phyloP scores from a whole-genome alignment of 2,113 vertebrate genomes.

The Epinephelus fuscoguttatus region DNA sequence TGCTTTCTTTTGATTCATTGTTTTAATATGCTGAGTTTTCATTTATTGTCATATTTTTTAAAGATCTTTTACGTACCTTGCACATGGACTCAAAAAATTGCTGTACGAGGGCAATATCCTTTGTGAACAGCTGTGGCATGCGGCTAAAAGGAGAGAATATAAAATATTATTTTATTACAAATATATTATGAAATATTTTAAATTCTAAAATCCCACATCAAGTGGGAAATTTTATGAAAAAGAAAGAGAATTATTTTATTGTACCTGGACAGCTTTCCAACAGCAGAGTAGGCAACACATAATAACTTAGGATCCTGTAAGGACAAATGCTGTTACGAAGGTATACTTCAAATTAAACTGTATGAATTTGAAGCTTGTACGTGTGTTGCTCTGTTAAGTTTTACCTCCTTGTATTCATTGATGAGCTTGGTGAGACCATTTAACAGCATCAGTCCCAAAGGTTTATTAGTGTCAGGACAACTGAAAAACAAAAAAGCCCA shows the following conservation, averaged over 20 bases:
- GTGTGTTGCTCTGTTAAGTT: neutral
- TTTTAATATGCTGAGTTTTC: neutral
- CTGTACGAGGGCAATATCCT: constrained; percentile 97
- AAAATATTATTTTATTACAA: neutral
- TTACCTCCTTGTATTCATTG: constrained; percentile 98
- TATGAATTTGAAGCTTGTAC: neutral
- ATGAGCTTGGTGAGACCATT: constrained; percentile 99
- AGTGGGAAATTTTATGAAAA: neutral
- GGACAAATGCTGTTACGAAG: neutral
- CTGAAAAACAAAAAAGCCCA: constrained; percentile 74
- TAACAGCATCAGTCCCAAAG: constrained; percentile 96
- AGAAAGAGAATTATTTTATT: neutral
- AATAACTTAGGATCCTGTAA: constrained; percentile 95
- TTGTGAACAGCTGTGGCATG: constrained; percentile 98
- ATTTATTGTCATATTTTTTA: neutral
- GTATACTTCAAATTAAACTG: neutral
- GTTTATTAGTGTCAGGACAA: constrained; percentile 97
- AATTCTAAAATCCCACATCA: neutral
- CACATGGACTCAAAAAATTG: constrained; percentile 99
- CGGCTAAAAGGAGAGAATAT: constrained; percentile 84
- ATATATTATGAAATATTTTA: too few relatives aligned
- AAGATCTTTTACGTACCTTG: constrained; percentile 86
- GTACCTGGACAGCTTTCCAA: constrained; percentile 97
- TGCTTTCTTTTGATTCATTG: neutral
- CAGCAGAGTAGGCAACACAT: constrained; percentile 96